Percentiles rank a stretch among this genome's conserved stretches.
Evolutionary conservation across 2,888 invertebrate genomes (phyloP).

Genomic region (Gymnocheta viridis): DNA sequence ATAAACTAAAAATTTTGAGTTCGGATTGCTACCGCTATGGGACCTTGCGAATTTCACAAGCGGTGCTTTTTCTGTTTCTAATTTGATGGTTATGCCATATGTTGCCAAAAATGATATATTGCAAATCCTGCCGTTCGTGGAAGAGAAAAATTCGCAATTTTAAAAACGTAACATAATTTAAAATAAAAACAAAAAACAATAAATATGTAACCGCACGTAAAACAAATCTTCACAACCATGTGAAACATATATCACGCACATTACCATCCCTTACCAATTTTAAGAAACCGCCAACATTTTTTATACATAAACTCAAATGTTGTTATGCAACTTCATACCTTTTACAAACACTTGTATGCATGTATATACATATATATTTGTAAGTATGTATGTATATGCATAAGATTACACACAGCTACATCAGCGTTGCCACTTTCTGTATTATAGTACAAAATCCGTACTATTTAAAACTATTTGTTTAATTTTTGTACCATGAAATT

Average conservation of each 20-base stretch:
- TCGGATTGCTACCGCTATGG: conserved; percentile 50
- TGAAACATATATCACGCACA: conserved; percentile 49
- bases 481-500: no score
- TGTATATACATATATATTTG: neutral
- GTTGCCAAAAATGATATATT: conserved; percentile 75
- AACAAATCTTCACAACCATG: conserved; percentile 68
- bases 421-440: no score
- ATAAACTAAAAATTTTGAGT: conserved; percentile 36
- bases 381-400: neutral
- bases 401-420: neutral
- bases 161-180: conserved; percentile 66
- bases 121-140: conserved; percentile 69
- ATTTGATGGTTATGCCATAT: conserved; percentile 75
- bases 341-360: neutral
- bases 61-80: conserved; percentile 72
- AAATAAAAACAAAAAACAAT: conserved; percentile 51
- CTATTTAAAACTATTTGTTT: no score
- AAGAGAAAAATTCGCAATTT: conserved; percentile 64
- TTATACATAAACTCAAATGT: conserved; percentile 43
- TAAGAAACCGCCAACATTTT: conserved; percentile 52
- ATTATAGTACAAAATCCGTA: no score
- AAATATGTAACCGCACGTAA: conserved; percentile 72
- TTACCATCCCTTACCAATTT: conserved; percentile 54
- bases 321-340: neutral
- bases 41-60: conserved; percentile 56